phyloP scores from a whole-genome alignment of 2,888 invertebrate genomes.

The Nycteola revayana region DNA sequence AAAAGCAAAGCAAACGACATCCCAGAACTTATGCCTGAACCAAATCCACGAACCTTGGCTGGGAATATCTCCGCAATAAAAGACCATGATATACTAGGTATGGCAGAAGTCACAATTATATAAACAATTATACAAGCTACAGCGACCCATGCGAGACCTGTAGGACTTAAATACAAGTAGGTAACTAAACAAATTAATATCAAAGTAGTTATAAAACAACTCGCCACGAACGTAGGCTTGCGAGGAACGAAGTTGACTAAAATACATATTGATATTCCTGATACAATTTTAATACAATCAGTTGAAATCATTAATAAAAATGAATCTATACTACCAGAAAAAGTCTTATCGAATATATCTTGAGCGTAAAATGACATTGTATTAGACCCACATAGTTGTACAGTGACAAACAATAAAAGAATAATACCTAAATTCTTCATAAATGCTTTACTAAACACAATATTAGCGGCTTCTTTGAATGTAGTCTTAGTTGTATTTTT shows the following conservation, averaged over 20 bases:
- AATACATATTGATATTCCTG: slow-evolving; percentile 27
- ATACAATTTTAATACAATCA: slow-evolving; percentile 41
- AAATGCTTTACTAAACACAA: slow-evolving; percentile 42
- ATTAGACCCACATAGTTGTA: slow-evolving; percentile 50
- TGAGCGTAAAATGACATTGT: slow-evolving; percentile 49
- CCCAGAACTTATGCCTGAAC: slow-evolving; percentile 45
- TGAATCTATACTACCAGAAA: slow-evolving; percentile 40
- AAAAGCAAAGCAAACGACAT: slow-evolving; percentile 45
- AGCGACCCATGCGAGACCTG: slow-evolving; percentile 37
- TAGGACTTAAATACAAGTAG: slow-evolving; percentile 36
- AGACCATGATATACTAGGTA: slow-evolving; percentile 46
- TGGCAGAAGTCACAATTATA: slow-evolving; percentile 34
- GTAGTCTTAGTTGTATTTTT: slow-evolving; percentile 25
- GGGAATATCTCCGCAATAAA: slow-evolving; percentile 55
- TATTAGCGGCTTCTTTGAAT: slow-evolving; percentile 28
- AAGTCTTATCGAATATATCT: slow-evolving; percentile 44
- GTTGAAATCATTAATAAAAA: slow-evolving; percentile 45
- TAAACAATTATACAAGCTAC: slow-evolving; percentile 40
- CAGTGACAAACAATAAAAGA: slow-evolving; percentile 35
- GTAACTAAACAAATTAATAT: slow-evolving; percentile 33
- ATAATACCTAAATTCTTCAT: slow-evolving; percentile 32
- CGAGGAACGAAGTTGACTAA: slow-evolving; percentile 37
- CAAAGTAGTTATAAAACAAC: slow-evolving; percentile 31
- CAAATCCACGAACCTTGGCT: slow-evolving; percentile 46
- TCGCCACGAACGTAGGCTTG: slow-evolving; percentile 36